Base-by-base conservation (phyloP, 2,797 vertebrate genomes). In the Threskiornis aethiopicus region DNA sequence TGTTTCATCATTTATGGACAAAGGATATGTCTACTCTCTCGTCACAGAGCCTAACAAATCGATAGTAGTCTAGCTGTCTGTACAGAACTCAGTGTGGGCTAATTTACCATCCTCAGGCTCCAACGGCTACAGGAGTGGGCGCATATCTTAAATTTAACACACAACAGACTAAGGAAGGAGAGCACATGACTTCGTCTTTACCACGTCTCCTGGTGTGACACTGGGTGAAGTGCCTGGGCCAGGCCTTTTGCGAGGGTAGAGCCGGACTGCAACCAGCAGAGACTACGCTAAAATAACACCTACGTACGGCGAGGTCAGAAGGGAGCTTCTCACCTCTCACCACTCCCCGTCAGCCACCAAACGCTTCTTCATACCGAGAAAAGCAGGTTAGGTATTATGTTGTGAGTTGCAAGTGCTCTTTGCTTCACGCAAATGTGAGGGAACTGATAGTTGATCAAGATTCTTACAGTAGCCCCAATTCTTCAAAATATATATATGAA, bases 161-260 rank as follows among this genome's bases (percentile, higher is more conserved):
- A 6, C 24, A 47, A 15, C 21, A 51, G 52, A 16, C 8, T 15
- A 29, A 39, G 51, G 46, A 80, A 83, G 33, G 29, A 37, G 41
- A 49, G n/a, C 26, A 31, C 41, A 17, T 4, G 6, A 21, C 29
- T 83, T 39, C 24, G 15, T 16, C 46, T 62, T 42, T 18, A 33
- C 16, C 18, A 3, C 2, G 10, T 51, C 64, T 55, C 24, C 59
- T 28, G 0, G 0, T 41, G 64, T 47, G 67, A 52, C 46, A 16
- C 0, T 16, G 54, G 14, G 5, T 47, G 33, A 18, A 52, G 33
- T 21, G 73, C 19, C 58, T 16, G 35, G 25, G 12, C 16, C 66
- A 51, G 58, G 46, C 28, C 28, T 42, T 59, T 39, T 9, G 37
- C 29, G 20, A 11, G 26, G n/a, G 37, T 21, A 24, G 55, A 57